Evolutionary conservation across 1,140 invertebrate species (phyloP), one percentile per base, ranked within the genome.

Genomic region (Ceratoteleas bidentatus): DNA sequence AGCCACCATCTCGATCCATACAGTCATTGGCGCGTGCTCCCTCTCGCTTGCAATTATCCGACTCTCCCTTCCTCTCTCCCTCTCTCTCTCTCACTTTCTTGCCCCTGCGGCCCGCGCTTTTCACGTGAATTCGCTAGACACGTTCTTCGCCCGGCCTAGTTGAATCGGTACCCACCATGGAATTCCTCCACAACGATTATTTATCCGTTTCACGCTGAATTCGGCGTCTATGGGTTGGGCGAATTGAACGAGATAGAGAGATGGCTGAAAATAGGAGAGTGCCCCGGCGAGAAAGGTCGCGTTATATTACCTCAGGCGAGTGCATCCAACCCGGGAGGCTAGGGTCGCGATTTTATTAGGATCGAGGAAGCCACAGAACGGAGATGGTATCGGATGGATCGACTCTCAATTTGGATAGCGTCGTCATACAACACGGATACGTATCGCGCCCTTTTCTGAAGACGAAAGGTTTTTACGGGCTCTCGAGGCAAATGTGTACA

Each of bases 351-450:
- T 87, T 87, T 85, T 84, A 86, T 87, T 86, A 86, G 83, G 84
- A 85, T 84, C 70, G 64, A 78, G 62, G 66, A 85, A 85, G 64
- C 84, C 75, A 60, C 69, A 81, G 66, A 83, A 77, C 16, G 14
- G 47, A 54, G 65, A 78, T 60, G 69, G 52, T 82, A 84, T 87
- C 83, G 70, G 84, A 83, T 86, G 86, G 87, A 88, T 88, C 84
- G 84, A 85, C 60, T 86, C 85, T 84, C 85, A 87, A 87, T 87
- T 87, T 87, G 80, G 83, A 86, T 85, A 84, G 82, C 86, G 78
- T 74, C 82, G 84, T 87, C 86, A 85, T 86, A 85, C 80, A 85
- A 87, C 84, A 86, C 78, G 80, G 84, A 86, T 87, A 86, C 83
- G 33, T 60, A 86, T 84, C 74, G 72, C 81, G 68, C 43, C 7